Evolutionary conservation across 2,888 invertebrate species (phyloP).

Genomic region (Anagyrus pseudococci): DNA sequence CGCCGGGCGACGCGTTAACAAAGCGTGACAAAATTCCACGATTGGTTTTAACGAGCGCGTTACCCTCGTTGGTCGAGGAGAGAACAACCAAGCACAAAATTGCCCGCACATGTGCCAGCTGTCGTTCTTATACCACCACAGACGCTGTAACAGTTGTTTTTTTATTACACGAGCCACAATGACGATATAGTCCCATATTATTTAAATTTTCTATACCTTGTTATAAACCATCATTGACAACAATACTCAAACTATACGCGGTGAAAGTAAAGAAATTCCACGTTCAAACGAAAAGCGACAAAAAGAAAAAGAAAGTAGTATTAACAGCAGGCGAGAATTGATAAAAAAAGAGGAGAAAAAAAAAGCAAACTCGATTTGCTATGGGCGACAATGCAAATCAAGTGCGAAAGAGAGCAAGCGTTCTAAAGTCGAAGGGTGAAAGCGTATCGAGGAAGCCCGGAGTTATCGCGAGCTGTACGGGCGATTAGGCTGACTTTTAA

Average conservation of each 20-base stretch:
- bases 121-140: no score
- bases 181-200: no score
- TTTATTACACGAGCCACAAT: not conserved
- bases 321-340: not conserved
- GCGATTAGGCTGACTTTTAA: conserved; percentile 3
- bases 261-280: no score
- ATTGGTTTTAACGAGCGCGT: conserved; percentile 52
- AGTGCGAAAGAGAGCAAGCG: not conserved
- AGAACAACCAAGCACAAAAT: not conserved
- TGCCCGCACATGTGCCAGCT: no score
- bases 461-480: conserved; percentile 12
- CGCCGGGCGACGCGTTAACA: conserved; percentile 17
- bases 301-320: no score
- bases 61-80: conserved; percentile 6
- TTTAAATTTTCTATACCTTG: no score
- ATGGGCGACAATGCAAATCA: conserved; percentile 32
- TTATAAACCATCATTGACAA: no score
- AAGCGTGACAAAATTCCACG: conserved; percentile 53
- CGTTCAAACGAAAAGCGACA: no score
- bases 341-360: conserved; percentile 7
- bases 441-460: conserved; percentile 39
- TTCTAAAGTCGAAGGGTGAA: conserved; percentile 36
- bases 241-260: no score
- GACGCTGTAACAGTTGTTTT: no score
- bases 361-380: conserved; percentile 36